Evolutionary conservation across 2,888 invertebrate genomes (phyloP).

Genomic region (Sepioteuthis lessoniana): DNA sequence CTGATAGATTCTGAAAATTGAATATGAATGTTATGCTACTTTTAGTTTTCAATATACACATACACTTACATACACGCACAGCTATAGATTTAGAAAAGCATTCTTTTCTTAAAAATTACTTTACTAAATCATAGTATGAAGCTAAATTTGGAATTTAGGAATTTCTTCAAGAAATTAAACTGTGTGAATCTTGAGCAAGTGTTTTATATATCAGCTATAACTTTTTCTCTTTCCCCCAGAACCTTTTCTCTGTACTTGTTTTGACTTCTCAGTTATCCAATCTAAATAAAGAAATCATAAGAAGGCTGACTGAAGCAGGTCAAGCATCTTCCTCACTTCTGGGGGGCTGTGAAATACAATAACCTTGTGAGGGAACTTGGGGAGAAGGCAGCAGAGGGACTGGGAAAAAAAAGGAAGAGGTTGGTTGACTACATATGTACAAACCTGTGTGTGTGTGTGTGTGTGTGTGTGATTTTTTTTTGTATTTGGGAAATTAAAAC

Average conservation of each 20-base stretch:
- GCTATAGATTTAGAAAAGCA: too few species aligned
- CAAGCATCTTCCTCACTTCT: background rate
- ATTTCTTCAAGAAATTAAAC: too few species aligned
- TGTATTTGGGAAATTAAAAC: background rate
- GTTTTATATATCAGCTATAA: too few species aligned
- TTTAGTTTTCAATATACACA: too few species aligned
- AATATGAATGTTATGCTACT: too few species aligned
- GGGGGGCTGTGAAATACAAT: slow-evolving; percentile 2
- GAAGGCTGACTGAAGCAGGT: background rate
- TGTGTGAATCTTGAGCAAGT: too few species aligned
- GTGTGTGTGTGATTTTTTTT: background rate
- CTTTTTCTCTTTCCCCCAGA: background rate
- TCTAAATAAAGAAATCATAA: background rate
- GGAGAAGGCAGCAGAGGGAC: background rate
- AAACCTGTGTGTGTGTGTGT: background rate
- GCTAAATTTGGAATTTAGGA: too few species aligned
- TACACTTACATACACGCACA: too few species aligned
- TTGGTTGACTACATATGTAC: background rate
- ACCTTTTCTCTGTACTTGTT: background rate
- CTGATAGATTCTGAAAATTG: too few species aligned
- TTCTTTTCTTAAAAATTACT: too few species aligned
- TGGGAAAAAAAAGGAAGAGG: background rate
- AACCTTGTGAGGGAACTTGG: background rate
- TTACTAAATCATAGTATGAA: too few species aligned
- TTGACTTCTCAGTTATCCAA: background rate